Evolutionary conservation across 2,797 vertebrate species (phyloP).

Genomic region (Calcarius lapponicus): DNA sequence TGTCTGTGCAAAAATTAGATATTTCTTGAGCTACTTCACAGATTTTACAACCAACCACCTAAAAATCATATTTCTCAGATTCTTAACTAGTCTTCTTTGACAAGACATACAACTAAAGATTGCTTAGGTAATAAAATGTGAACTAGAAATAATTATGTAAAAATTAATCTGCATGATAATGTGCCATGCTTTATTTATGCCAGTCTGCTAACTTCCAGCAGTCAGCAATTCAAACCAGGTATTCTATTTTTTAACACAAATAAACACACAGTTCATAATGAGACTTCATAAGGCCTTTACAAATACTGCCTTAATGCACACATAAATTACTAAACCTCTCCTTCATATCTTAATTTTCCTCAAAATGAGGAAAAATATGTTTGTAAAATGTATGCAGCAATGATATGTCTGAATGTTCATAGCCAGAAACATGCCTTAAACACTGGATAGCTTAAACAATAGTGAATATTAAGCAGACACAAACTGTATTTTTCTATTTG

Average conservation of each 20-base stretch:
- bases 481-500: background rate
- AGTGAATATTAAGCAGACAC: background rate
- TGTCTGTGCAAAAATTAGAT: background rate
- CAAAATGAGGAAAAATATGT: background rate
- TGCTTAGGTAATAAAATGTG: background rate
- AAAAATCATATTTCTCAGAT: background rate
- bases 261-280: background rate
- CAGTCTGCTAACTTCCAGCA: background rate
- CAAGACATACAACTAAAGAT: background rate
- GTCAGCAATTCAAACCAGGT: background rate
- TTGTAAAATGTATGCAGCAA: background rate
- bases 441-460: background rate
- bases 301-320: background rate
- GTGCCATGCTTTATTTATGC: background rate
- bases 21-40: background rate
- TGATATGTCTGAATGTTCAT: background rate
- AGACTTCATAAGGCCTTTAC: background rate
- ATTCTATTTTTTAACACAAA: background rate
- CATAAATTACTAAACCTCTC: background rate
- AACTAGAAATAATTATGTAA: background rate
- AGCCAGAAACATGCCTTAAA: background rate
- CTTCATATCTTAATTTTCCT: background rate
- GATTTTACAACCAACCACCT: background rate
- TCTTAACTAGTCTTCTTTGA: background rate
- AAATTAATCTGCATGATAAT: background rate